Evolutionary conservation across 2,113 vertebrate species (phyloP).

Genomic region (Marmota flaviventris): DNA sequence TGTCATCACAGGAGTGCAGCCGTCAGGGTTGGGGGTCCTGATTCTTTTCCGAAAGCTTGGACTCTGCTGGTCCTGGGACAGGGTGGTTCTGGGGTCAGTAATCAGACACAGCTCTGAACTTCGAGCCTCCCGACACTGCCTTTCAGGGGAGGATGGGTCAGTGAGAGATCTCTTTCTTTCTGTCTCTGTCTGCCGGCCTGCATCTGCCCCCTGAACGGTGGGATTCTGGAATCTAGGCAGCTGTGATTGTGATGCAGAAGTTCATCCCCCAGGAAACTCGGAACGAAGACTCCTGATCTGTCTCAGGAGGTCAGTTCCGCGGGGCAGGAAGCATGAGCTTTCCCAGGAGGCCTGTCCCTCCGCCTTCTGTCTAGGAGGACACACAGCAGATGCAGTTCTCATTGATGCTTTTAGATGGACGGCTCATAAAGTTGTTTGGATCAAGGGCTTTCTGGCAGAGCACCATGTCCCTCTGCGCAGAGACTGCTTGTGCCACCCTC

Average conservation of each 20-base stretch:
- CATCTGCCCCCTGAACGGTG: not conserved
- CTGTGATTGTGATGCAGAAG: not conserved
- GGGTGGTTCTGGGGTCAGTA: not conserved
- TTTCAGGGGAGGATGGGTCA: not conserved
- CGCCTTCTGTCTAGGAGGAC: not conserved
- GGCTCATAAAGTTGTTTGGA: not conserved
- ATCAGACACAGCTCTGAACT: not conserved
- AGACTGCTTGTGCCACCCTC: not conserved
- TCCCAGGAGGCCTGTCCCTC: not conserved
- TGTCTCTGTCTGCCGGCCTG: not conserved
- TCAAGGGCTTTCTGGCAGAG: not conserved
- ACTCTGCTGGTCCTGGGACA: not conserved
- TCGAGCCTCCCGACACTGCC: fast-evolving
- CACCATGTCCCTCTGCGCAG: not conserved
- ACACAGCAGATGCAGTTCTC: not conserved
- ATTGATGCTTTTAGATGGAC: fast-evolving
- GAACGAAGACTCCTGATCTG: not conserved
- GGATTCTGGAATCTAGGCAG: not conserved
- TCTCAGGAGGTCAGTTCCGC: not conserved
- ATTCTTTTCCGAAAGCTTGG: not conserved
- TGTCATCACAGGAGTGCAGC: not conserved
- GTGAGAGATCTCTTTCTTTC: not conserved
- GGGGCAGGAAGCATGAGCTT: not conserved
- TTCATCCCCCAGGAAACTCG: not conserved
- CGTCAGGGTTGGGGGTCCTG: not conserved